phyloP scores from a whole-genome alignment of 1,140 invertebrate species.

The Aplysia californica region DNA sequence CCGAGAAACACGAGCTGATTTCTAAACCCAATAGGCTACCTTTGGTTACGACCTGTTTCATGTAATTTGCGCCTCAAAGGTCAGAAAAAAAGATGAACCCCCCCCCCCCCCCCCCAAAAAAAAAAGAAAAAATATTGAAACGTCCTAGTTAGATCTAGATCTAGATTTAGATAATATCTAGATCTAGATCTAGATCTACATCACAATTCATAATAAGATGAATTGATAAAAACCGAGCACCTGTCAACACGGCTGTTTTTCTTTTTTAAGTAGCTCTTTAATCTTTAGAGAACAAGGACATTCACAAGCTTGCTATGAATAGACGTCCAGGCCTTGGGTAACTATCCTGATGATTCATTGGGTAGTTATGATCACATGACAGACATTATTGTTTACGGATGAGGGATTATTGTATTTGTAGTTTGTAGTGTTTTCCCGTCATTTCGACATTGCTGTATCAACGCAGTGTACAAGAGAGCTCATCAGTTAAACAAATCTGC shows the following conservation, averaged over 20 bases:
- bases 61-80: too few relatives aligned
- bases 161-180: neutral
- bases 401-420: neutral
- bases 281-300: too few relatives aligned
- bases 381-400: neutral
- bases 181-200: neutral
- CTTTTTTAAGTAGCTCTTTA: neutral
- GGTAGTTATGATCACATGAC: too few relatives aligned
- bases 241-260: neutral
- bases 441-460: neutral
- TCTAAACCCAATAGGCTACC: too few relatives aligned
- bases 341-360: too few relatives aligned
- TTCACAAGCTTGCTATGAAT: too few relatives aligned
- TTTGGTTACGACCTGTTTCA: too few relatives aligned
- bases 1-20: too few relatives aligned
- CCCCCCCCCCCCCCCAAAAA: too few relatives aligned
- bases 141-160: neutral
- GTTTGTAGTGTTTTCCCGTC: neutral
- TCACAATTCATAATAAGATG: neutral
- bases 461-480: neutral
- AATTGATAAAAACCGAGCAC: neutral
- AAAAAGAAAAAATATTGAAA: neutral
- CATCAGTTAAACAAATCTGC: neutral
- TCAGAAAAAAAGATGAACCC: too few relatives aligned
- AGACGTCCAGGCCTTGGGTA: too few relatives aligned